phyloP scores from a whole-genome alignment of 2,888 invertebrate genomes.

The Trichopoda pennipes region DNA sequence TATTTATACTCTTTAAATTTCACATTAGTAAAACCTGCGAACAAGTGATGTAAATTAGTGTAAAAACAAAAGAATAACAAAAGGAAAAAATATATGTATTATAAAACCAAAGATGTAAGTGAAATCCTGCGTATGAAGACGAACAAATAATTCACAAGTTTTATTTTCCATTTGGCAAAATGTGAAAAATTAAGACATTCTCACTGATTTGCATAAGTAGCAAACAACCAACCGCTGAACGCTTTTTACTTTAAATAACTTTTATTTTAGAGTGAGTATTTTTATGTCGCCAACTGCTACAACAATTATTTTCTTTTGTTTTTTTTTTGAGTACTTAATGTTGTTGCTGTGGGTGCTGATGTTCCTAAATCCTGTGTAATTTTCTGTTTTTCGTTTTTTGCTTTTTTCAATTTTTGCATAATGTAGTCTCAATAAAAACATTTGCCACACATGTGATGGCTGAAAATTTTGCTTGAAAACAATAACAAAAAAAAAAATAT shows the following conservation, averaged over 20 bases:
- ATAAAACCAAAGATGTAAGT: conserved; percentile 32
- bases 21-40: conserved; percentile 41
- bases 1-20: conserved; percentile 11
- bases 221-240: conserved; percentile 37
- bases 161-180: conserved; percentile 63
- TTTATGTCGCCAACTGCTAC: conserved; percentile 53
- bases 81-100: neutral
- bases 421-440: conserved; percentile 65
- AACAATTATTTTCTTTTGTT: conserved; percentile 21
- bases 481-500: too few species aligned
- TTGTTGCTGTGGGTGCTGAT: conserved; percentile 49
- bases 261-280: conserved; percentile 32
- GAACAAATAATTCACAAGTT: conserved; percentile 60
- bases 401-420: conserved; percentile 60
- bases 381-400: conserved; percentile 25
- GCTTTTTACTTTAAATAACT: conserved; percentile 19
- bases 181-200: conserved; percentile 68
- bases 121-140: conserved; percentile 8
- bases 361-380: conserved; percentile 60
- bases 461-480: conserved; percentile 39
- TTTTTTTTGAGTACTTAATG: conserved; percentile 12
- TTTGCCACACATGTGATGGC: conserved; percentile 66
- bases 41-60: conserved; percentile 59
- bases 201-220: conserved; percentile 70
- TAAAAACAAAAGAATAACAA: conserved; percentile 25